Percentiles rank a stretch among this genome's conserved stretches.
Evolutionary conservation across 2,113 vertebrate species (phyloP).

Genomic region (Blennius ocellaris): DNA sequence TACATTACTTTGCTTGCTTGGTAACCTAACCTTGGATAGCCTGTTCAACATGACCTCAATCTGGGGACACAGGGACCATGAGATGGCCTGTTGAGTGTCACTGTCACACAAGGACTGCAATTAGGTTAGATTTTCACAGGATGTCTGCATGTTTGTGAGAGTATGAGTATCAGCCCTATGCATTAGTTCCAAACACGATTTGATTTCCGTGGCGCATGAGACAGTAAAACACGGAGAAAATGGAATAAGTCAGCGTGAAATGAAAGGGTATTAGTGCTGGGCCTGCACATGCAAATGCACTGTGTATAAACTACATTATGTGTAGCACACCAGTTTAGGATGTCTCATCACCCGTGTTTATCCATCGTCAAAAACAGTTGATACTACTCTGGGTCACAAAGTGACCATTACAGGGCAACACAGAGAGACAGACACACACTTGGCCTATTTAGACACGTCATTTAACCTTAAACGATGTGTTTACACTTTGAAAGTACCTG

Average conservation of each 20-base stretch:
- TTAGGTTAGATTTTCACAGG: slow-evolving; percentile 58
- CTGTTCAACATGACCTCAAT: slow-evolving; percentile 31
- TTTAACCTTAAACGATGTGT: too few species aligned
- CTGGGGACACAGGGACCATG: slow-evolving; percentile 27
- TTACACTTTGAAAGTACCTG: too few species aligned
- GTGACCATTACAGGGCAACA: too few species aligned
- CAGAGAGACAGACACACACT: too few species aligned
- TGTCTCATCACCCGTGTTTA: not conserved
- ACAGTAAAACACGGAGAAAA: slow-evolving; percentile 26
- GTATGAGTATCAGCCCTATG: slow-evolving; percentile 34
- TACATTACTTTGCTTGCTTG: not conserved
- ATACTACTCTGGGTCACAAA: too few species aligned
- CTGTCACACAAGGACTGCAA: slow-evolving; percentile 54
- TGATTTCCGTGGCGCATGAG: slow-evolving; percentile 44
- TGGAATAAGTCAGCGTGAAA: slow-evolving; percentile 42
- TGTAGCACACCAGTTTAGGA: not conserved
- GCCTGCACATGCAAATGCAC: not conserved
- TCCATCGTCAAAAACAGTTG: too few species aligned
- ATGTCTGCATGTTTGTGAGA: slow-evolving; percentile 41
- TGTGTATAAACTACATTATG: not conserved
- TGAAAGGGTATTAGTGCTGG: slow-evolving; percentile 19
- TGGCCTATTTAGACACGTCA: too few species aligned
- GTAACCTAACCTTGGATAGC: slow-evolving; percentile 5
- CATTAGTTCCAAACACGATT: slow-evolving; percentile 53
- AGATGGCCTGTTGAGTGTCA: slow-evolving; percentile 59